A percentile compares a stretch with the other conserved stretches of the same genome.
Evolutionary conservation across 2,888 invertebrate species (phyloP).

Genomic region (Brassicogethes aeneus): DNA sequence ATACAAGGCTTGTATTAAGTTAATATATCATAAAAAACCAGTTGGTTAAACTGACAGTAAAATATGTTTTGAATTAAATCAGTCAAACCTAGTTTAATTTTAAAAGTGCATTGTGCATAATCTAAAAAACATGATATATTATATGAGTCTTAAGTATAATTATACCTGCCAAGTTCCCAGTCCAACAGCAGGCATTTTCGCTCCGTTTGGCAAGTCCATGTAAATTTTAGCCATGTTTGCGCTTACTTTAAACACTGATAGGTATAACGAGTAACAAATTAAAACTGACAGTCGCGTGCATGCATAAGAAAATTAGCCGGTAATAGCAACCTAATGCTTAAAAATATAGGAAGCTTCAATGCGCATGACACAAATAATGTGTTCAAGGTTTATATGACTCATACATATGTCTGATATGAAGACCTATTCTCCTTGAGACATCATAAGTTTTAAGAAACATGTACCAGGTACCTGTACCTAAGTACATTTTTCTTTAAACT

Average conservation of each 20-base stretch:
- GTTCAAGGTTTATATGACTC: too few relatives aligned
- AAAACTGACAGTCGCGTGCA: neutral
- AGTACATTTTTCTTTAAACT: too few relatives aligned
- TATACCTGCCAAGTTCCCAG: conserved; percentile 18
- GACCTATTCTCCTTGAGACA: too few relatives aligned
- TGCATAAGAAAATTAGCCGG: neutral
- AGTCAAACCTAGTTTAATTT: too few relatives aligned
- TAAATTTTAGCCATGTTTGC: conserved; percentile 1
- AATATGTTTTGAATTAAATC: too few relatives aligned
- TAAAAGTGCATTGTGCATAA: too few relatives aligned
- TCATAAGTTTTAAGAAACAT: too few relatives aligned
- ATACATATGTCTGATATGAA: too few relatives aligned
- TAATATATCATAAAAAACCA: neutral
- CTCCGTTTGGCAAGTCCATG: conserved; percentile 10
- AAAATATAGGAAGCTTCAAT: neutral
- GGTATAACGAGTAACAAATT: neutral
- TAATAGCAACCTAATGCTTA: neutral
- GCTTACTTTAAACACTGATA: neutral
- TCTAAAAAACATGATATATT: too few relatives aligned
- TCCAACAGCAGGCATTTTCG: conserved; percentile 19
- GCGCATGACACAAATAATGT: too few relatives aligned
- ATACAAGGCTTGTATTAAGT: too few relatives aligned
- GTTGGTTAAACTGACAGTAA: neutral
- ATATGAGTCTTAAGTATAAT: neutral
- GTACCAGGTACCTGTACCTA: too few relatives aligned